These are phyloP conservation scores for Papilio xuthus DNA, from an alignment of 1,140 invertebrate genomes.

Conservation along the genomic window DNA sequence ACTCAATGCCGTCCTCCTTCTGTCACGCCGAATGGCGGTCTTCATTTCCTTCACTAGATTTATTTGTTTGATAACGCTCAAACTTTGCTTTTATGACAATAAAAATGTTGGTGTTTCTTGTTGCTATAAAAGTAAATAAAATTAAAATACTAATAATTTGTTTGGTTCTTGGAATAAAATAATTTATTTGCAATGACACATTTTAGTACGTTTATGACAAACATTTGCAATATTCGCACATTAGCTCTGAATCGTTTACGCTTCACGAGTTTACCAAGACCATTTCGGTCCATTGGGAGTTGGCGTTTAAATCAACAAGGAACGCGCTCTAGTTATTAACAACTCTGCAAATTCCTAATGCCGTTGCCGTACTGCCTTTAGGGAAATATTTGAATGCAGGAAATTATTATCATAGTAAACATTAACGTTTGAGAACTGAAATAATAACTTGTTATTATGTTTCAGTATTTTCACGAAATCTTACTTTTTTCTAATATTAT, in stretches of 20 bases:
- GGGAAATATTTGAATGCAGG: conserved; percentile 18
- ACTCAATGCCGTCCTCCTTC: conserved; percentile 16
- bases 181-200: conserved; percentile 32
- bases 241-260: conserved; percentile 19
- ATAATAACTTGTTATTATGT: background rate
- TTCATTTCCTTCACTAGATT: conserved; percentile 47
- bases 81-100: background rate
- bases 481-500: too few relatives aligned
- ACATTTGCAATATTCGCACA: background rate
- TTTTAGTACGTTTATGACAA: conserved; percentile 2
- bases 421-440: background rate
- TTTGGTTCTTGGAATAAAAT: too few relatives aligned
- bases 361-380: conserved; percentile 26
- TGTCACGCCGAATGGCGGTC: conserved; percentile 20
- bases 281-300: conserved; percentile 43
- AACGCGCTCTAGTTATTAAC: conserved; percentile 36
- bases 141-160: too few relatives aligned
- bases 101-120: background rate
- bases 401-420: conserved; percentile 20
- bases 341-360: conserved; percentile 40
- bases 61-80: conserved; percentile 43
- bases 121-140: too few relatives aligned
- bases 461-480: too few relatives aligned
- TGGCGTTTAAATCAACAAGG: conserved; percentile 46
- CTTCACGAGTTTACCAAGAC: conserved; percentile 40